A percentile compares a stretch with the other conserved stretches of the same genome.
These are phyloP conservation scores for Baccha elongata DNA, from an alignment of 2,888 invertebrate genomes.

Conservation along the genomic window DNA sequence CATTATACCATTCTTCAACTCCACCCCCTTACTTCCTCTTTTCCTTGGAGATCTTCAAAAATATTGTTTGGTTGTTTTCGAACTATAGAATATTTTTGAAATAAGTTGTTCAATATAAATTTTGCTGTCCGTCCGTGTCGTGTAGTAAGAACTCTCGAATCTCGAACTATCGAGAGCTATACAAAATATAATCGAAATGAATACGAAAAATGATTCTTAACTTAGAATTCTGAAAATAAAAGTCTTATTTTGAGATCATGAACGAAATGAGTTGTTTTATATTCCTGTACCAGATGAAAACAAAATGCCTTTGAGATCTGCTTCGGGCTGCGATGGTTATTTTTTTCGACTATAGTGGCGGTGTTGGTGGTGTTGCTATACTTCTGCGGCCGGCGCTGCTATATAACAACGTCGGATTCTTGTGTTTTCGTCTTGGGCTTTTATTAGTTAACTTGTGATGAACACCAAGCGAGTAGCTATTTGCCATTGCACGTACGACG, in stretches of 20 bases:
- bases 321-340: constrained; percentile 46
- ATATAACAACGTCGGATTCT: constrained; percentile 51
- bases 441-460: constrained; percentile 56
- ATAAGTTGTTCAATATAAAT: constrained; percentile 56
- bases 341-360: constrained; percentile 55
- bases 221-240: constrained; percentile 74
- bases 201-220: constrained; percentile 74
- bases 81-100: constrained; percentile 22
- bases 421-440: constrained; percentile 38
- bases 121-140: constrained; percentile 29
- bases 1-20: background rate
- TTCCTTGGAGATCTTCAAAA: background rate
- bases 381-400: constrained; percentile 22
- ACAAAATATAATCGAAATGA: constrained; percentile 73
- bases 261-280: constrained; percentile 73
- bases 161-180: constrained; percentile 71
- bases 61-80: background rate
- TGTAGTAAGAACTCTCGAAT: constrained; percentile 58
- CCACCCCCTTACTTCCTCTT: background rate
- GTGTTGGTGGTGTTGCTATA: constrained; percentile 55
- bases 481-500: constrained; percentile 1
- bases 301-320: constrained; percentile 70
- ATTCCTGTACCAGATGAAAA: constrained; percentile 67
- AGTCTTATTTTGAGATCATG: constrained; percentile 74
- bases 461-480: constrained; percentile 33